These are phyloP conservation scores for Paelopatides confundens DNA, from an alignment of 53 echinoderm and acorn worm genomes.

Conservation along the genomic window DNA sequence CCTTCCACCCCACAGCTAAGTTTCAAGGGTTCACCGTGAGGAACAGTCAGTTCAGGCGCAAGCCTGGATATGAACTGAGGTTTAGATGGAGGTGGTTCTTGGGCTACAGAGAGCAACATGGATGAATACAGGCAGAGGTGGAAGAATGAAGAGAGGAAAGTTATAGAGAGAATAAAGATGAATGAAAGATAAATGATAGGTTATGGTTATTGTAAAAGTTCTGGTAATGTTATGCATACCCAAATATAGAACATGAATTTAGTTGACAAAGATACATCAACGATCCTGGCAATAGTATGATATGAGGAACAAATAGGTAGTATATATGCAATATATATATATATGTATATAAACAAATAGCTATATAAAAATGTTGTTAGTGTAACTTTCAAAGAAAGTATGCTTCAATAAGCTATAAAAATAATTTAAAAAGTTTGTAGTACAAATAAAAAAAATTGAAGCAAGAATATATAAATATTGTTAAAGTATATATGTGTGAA, in stretches of 20 bases:
- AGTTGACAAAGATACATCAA: too few species aligned
- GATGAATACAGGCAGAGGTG: neutral
- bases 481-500: too few species aligned
- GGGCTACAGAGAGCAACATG: neutral
- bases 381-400: too few species aligned
- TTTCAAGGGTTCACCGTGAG: constrained; percentile 63
- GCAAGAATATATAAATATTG: too few species aligned
- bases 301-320: too few species aligned
- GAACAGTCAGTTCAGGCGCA: constrained; percentile 44
- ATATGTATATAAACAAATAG: too few species aligned
- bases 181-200: neutral
- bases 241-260: neutral
- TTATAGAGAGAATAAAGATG: neutral
- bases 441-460: too few species aligned
- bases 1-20: constrained; percentile 73
- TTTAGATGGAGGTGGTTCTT: constrained; percentile 44
- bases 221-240: neutral
- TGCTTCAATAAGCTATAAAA: too few species aligned
- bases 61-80: constrained; percentile 29
- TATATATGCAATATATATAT: too few species aligned
- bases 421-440: too few species aligned
- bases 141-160: neutral
- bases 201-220: too few species aligned
- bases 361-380: too few species aligned
- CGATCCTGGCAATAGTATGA: neutral